Evolutionary conservation across 2,113 vertebrate species (phyloP).

Genomic region (Zingel zingel): DNA sequence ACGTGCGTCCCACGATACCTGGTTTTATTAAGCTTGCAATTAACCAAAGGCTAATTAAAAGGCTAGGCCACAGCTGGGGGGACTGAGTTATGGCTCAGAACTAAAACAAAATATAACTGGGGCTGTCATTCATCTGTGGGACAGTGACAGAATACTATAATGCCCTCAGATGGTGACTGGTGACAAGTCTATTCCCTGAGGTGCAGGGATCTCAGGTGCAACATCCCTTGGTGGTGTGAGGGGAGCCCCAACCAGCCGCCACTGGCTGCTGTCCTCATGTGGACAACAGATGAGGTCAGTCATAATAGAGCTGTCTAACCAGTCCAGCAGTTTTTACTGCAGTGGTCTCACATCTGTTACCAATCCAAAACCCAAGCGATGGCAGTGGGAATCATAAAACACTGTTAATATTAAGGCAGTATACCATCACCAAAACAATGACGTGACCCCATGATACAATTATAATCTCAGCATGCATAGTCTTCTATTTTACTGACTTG

Average conservation of each 20-base stretch:
- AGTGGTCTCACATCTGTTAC: slow-evolving; percentile 27
- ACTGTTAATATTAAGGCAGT: background rate
- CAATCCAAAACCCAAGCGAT: background rate
- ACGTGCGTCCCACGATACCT: slow-evolving; percentile 63
- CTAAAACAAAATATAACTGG: slow-evolving; percentile 59
- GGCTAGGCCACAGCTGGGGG: slow-evolving; percentile 75
- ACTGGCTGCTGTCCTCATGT: slow-evolving; percentile 51
- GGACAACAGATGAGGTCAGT: slow-evolving; percentile 73
- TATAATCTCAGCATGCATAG: background rate
- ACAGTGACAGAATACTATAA: slow-evolving; percentile 29
- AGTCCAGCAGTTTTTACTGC: slow-evolving; percentile 30
- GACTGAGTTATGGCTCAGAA: slow-evolving; percentile 47
- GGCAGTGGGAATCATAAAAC: slow-evolving; percentile 2
- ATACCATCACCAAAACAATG: background rate
- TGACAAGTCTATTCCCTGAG: slow-evolving; percentile 53
- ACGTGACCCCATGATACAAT: background rate
- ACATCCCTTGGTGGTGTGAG: slow-evolving; percentile 39
- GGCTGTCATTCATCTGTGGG: slow-evolving; percentile 52
- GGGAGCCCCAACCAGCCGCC: slow-evolving; percentile 23
- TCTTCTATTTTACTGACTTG: background rate
- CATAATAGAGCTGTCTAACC: slow-evolving; percentile 32
- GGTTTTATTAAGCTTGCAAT: slow-evolving; percentile 79
- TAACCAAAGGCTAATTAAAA: slow-evolving; percentile 83
- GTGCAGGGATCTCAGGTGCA: slow-evolving; percentile 67
- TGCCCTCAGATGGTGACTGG: slow-evolving; percentile 42